These are phyloP conservation scores for Eupithecia insigniata DNA, from an alignment of 2,888 invertebrate genomes.

Conservation along the genomic window DNA sequence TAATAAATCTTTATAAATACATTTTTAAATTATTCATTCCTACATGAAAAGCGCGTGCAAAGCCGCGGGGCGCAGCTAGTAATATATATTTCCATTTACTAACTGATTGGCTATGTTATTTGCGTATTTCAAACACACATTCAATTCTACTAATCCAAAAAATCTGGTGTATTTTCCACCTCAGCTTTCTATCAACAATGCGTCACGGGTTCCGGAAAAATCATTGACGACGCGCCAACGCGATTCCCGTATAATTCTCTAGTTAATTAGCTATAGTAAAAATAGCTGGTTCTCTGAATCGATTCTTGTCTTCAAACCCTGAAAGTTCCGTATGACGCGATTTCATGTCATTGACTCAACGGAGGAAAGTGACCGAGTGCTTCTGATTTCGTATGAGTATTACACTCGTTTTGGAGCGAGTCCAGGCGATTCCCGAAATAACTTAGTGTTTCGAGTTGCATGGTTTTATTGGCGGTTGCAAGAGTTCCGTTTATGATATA, in stretches of 20 bases:
- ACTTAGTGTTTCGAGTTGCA: conserved; percentile 69
- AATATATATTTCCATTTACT: not conserved
- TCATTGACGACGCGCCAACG: conserved; percentile 44
- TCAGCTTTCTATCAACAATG: conserved; percentile 40
- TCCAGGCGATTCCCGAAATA: conserved; percentile 82
- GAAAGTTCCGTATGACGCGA: conserved; percentile 42
- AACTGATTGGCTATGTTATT: not conserved
- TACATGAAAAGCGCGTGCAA: no score
- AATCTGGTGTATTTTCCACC: conserved; percentile 27
- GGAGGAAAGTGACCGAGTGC: conserved; percentile 75
- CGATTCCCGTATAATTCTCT: conserved; percentile 41
- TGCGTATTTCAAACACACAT: not conserved
- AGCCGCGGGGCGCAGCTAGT: no score
- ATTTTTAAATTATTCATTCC: no score
- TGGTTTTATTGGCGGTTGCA: conserved; percentile 68
- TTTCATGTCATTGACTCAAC: conserved; percentile 77
- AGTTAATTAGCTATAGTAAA: conserved; percentile 43
- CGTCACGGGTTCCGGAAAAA: conserved; percentile 48
- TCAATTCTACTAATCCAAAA: not conserved
- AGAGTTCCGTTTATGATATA: conserved; percentile 56
- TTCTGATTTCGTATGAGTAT: conserved; percentile 62
- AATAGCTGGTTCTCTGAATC: conserved; percentile 62
- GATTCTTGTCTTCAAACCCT: conserved; percentile 42
- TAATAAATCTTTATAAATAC: no score
- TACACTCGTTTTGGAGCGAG: conserved; percentile 72